These are phyloP conservation scores for Corythornis cristatus DNA, from an alignment of 2,113 vertebrate species.

Conservation along the genomic window DNA sequence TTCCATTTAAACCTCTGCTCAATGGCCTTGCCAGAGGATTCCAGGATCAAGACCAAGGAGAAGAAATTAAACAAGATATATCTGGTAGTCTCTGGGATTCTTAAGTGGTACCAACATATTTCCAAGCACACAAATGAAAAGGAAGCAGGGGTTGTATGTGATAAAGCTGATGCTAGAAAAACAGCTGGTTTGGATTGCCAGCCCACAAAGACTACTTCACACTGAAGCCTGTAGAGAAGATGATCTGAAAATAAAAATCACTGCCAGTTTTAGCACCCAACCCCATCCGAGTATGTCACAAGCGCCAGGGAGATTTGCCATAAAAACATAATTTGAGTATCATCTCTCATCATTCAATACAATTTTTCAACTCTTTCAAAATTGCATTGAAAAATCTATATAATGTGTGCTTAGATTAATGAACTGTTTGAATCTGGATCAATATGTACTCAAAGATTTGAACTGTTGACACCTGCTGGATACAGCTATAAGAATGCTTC, in stretches of 20 bases:
- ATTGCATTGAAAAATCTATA: conserved; percentile 84
- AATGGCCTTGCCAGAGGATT: not conserved
- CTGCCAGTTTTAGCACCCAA: not conserved
- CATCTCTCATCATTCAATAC: conserved; percentile 82
- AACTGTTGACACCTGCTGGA: conserved; percentile 80
- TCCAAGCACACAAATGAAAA: not conserved
- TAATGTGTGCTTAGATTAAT: conserved; percentile 85
- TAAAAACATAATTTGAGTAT: conserved; percentile 81
- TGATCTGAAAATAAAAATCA: conserved; percentile 35
- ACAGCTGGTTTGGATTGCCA: not conserved
- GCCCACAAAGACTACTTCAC: not conserved
- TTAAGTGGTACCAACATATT: not conserved
- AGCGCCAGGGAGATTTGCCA: conserved; percentile 50
- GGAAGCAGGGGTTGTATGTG: not conserved
- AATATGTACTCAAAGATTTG: conserved; percentile 77
- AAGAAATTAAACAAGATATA: not conserved
- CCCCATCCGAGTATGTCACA: conserved; percentile 17
- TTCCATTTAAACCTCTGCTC: not conserved
- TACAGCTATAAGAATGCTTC: conserved; percentile 72
- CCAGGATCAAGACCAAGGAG: not conserved
- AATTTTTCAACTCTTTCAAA: conserved; percentile 82
- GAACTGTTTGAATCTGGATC: conserved; percentile 84
- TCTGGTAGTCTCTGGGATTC: not conserved
- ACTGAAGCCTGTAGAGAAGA: not conserved
- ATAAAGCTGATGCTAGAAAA: conserved; percentile 1